Percentiles rank a stretch among this genome's conserved stretches.
phyloP scores from a whole-genome alignment of 2,888 invertebrate species.

The Argyresthia albistria region DNA sequence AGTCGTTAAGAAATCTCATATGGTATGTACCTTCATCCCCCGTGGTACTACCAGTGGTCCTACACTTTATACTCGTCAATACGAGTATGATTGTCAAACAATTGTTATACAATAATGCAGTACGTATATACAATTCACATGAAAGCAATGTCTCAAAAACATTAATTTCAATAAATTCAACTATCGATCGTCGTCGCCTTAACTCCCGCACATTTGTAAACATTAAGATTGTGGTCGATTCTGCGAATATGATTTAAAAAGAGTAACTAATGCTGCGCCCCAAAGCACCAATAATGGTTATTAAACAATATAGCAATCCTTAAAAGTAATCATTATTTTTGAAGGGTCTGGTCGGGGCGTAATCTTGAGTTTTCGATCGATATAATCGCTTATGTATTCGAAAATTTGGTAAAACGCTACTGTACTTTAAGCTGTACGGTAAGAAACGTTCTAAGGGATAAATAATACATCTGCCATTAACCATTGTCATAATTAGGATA shows the following conservation, averaged over 20 bases:
- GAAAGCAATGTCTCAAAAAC: no score
- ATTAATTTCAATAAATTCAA: no score
- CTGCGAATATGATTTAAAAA: conserved; percentile 20
- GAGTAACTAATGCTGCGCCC: conserved; percentile 16
- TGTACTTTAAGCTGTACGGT: background rate
- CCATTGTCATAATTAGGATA: no score
- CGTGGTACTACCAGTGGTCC: no score
- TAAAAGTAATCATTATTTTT: conserved; percentile 20
- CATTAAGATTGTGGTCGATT: conserved; percentile 11
- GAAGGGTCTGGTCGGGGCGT: conserved; percentile 1
- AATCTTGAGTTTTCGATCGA: background rate
- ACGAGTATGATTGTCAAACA: no score
- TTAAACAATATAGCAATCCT: conserved; percentile 29
- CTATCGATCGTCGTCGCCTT: conserved; percentile 1
- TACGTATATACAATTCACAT: no score
- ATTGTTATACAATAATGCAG: no score
- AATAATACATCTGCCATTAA: no score
- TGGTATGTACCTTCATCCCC: no score
- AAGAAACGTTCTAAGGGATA: no score
- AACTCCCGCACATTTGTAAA: conserved; percentile 7
- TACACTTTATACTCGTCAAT: no score
- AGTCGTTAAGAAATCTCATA: no score
- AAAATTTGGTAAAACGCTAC: background rate
- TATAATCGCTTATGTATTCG: background rate
- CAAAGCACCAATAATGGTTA: conserved; percentile 27